Evolutionary conservation across 2,797 vertebrate species (phyloP).

Genomic region (Liasis olivaceus): DNA sequence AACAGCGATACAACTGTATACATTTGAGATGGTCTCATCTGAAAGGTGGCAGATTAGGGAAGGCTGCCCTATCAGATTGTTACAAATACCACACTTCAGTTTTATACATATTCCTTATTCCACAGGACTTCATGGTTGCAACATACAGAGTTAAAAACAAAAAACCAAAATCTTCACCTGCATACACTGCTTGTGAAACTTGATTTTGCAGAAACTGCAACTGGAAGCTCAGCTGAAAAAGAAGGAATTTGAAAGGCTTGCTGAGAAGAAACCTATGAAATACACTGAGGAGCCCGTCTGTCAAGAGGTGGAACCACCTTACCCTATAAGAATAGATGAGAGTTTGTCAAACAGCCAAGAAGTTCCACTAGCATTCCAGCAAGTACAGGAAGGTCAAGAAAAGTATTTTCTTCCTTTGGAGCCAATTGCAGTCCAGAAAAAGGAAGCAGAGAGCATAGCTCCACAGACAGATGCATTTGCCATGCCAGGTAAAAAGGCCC

Average conservation of each 20-base stretch:
- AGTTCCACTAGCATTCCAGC: neutral
- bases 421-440: fast-evolving
- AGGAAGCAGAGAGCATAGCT: neutral
- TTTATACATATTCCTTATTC: neutral
- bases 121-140: neutral
- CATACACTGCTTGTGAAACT: neutral
- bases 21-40: neutral
- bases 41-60: neutral
- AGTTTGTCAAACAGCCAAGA: neutral
- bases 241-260: constrained; percentile 25
- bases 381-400: neutral
- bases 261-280: fast-evolving
- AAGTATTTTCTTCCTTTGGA: neutral
- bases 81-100: no score
- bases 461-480: fast-evolving
- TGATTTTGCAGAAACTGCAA: constrained; percentile 46
- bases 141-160: neutral
- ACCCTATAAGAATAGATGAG: fast-evolving
- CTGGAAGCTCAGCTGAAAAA: constrained; percentile 38
- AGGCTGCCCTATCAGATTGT: neutral
- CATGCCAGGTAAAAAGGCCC: neutral
- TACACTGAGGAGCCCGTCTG: fast-evolving
- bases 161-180: neutral
- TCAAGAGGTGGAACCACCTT: neutral
- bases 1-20: neutral